Evolutionary conservation across 2,797 vertebrate genomes (phyloP), one percentile per base, ranked within the genome.

Genomic region (Meda fulgida): DNA sequence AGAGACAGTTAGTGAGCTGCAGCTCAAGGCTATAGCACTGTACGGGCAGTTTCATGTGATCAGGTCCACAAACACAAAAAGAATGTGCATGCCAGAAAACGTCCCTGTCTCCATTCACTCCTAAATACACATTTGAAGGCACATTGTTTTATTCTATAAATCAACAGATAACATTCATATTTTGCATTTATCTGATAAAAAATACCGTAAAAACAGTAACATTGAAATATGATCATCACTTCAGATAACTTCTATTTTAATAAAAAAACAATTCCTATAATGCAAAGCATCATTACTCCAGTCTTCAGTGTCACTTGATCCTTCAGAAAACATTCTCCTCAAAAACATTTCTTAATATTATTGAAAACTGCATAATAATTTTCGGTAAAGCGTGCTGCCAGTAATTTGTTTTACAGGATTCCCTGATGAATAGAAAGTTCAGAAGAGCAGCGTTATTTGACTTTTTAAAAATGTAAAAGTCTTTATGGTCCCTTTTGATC

Each of bases 1-100:
- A 55, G 66, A 82, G 43, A 72, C 18, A 31, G 31, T 51, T 60
- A 63, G 13, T 85, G 29, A 89, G 88, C 78, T 84, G 73, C 65
- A 34, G 86, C 82, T 86, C 86, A 89, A 83, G 40, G 53, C 77
- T 79, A 65, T 81, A 70, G 70, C 0, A 38, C 80, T 65, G 87
- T n/a, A 73, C 34, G 26, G 55, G 43, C 63, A 82, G 36, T 43
- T 65, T 65, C 40, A 78, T 60, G 23, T 21, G 23, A 51, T 55
- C 46, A 38, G 21, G 48, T 53, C 46, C 70, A 79, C 65, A 80
- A 63, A 63, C 46, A 58, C 26, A 13, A 43, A 84, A 67, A 67
- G n/a, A 72, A 48, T 31, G 85, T 70, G 21, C 31, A 40, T 78
- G 63, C 5, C 40, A 36, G 53, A 29, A 31, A 67, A 65, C 19